Conservation (phyloP, 1,140 invertebrate species). For the Caenorhabditis brenneri region DNA sequence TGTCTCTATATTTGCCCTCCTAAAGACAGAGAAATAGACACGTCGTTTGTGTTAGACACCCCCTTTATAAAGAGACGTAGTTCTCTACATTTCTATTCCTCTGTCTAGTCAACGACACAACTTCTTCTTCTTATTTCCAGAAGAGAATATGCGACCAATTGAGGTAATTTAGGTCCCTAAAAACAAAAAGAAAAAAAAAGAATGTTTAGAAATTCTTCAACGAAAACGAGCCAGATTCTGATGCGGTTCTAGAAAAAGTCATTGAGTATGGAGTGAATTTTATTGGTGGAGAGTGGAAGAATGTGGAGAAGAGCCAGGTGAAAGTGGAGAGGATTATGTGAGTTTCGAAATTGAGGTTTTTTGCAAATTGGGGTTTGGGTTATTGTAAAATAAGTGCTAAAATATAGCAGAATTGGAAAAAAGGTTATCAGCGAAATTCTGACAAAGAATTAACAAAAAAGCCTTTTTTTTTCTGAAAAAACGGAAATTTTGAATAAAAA, state of each 20-base stretch:
- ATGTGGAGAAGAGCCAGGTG: neutral
- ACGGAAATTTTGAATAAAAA: too few relatives aligned
- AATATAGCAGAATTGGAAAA: too few relatives aligned
- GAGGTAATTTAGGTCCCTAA: neutral
- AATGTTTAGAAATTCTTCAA: neutral
- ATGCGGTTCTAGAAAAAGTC: neutral
- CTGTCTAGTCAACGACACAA: neutral
- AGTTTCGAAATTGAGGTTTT: neutral
- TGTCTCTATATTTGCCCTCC: too few relatives aligned
- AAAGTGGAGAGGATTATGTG: neutral
- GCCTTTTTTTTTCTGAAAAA: too few relatives aligned
- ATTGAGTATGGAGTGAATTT: neutral
- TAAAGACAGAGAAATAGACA: too few relatives aligned
- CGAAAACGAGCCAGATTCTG: neutral
- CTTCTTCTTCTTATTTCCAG: too few relatives aligned
- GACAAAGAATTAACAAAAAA: too few relatives aligned
- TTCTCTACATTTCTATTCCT: neutral
- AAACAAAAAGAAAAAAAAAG: neutral
- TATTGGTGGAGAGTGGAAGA: slow-evolving; percentile 9
- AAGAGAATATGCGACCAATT: neutral
- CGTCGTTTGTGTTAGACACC: neutral
- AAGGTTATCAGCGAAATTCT: too few relatives aligned
- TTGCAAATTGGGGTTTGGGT: too few relatives aligned
- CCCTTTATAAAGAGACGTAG: neutral
- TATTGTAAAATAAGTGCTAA: too few relatives aligned